Evolutionary conservation across 2,113 vertebrate species (phyloP).

Genomic region (Gambusia holbrooki): DNA sequence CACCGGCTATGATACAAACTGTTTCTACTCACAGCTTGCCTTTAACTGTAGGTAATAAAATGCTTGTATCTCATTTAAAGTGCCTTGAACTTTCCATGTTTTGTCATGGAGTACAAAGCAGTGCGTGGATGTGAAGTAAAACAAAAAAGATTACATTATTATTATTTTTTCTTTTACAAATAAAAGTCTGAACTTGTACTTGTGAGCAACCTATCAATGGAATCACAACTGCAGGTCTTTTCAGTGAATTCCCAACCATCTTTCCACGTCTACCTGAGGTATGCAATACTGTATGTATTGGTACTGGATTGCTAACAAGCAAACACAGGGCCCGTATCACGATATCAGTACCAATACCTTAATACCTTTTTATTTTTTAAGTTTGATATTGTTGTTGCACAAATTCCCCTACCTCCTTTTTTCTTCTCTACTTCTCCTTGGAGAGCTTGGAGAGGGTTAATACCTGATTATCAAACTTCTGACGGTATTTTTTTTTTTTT

Average conservation of each 20-base stretch:
- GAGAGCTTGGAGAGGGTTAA: too few species aligned
- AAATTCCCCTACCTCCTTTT: too few species aligned
- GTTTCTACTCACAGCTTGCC: not conserved
- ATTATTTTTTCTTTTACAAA: not conserved
- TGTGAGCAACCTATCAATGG: not conserved
- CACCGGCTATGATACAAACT: constrained; percentile 9
- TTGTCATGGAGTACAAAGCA: not conserved
- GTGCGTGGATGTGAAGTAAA: too few species aligned
- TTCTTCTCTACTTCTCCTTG: too few species aligned
- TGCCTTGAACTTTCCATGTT: not conserved
- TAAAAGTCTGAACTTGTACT: not conserved
- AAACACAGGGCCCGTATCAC: too few species aligned
- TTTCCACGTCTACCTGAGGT: not conserved
- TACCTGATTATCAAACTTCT: too few species aligned
- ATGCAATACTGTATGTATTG: too few species aligned
- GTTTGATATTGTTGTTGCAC: too few species aligned
- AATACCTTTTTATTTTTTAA: too few species aligned
- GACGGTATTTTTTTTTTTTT: too few species aligned
- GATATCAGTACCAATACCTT: too few species aligned
- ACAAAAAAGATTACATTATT: not conserved
- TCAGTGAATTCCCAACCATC: not conserved
- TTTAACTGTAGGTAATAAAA: not conserved
- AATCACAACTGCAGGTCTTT: not conserved
- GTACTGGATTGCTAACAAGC: too few species aligned
- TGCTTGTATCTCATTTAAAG: not conserved